Conservation (phyloP, 2,797 vertebrate species). For the Neopelma chrysocephalum region DNA sequence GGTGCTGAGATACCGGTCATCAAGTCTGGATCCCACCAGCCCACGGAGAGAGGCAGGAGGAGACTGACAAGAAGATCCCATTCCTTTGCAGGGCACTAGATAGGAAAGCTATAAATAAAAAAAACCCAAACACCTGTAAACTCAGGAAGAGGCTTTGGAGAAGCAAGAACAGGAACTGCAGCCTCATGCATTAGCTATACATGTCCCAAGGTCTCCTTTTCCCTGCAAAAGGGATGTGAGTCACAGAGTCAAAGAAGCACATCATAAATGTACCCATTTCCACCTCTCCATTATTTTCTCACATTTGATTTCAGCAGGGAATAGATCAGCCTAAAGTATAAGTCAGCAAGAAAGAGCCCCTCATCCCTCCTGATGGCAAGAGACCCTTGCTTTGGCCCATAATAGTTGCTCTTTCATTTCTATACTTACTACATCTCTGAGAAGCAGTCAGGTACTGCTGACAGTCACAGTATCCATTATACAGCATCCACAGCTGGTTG, state of each 20-base stretch:
- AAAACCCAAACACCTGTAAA: neutral
- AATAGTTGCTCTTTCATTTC: neutral
- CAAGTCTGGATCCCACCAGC: neutral
- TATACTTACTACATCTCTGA: neutral
- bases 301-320: neutral
- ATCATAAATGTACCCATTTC: neutral
- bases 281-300: neutral
- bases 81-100: neutral
- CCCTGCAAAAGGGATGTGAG: neutral
- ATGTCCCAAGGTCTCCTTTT: neutral
- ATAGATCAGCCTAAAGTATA: neutral
- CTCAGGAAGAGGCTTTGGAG: neutral
- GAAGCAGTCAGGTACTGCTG: neutral
- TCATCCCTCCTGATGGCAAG: neutral
- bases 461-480: neutral
- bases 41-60: neutral
- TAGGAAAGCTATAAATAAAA: neutral
- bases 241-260: neutral
- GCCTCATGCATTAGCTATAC: neutral
- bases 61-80: neutral
- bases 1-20: neutral
- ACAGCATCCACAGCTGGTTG: neutral
- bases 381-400: neutral
- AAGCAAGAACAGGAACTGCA: neutral
- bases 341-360: neutral